These are phyloP conservation scores for Leucophenga montana DNA, from an alignment of 2,888 invertebrate genomes.

Conservation along the genomic window DNA sequence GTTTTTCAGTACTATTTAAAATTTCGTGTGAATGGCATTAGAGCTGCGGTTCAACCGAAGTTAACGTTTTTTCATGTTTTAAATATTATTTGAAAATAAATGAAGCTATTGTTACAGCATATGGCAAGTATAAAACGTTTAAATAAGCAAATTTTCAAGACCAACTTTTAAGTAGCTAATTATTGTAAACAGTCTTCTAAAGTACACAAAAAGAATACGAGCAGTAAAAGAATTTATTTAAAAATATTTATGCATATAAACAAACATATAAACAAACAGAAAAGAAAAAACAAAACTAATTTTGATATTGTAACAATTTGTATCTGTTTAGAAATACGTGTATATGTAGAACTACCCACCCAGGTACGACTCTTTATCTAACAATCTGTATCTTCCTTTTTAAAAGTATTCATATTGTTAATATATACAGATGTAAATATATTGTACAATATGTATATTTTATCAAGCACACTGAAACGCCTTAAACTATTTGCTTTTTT, in stretches of 20 bases:
- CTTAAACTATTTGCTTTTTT: constrained; percentile 61
- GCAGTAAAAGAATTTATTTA: neutral
- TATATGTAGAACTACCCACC: neutral
- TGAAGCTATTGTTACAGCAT: no score
- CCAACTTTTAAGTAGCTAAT: neutral
- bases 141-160: no score
- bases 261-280: no score
- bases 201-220: neutral
- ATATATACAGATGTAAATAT: constrained; percentile 48
- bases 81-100: no score
- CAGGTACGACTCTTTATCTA: constrained; percentile 46
- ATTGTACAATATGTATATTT: constrained; percentile 26
- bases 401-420: constrained; percentile 65
- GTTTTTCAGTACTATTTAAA: no score
- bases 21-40: no score
- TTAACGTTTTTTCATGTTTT: no score
- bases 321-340: neutral
- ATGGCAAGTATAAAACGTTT: no score
- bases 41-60: no score
- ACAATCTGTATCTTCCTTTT: constrained; percentile 47
- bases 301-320: neutral
- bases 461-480: constrained; percentile 31
- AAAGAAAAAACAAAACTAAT: neutral
- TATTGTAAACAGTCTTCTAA: no score
- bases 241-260: neutral